Conservation (phyloP, 2,797 vertebrate genomes). For the Sternotherus odoratus region DNA sequence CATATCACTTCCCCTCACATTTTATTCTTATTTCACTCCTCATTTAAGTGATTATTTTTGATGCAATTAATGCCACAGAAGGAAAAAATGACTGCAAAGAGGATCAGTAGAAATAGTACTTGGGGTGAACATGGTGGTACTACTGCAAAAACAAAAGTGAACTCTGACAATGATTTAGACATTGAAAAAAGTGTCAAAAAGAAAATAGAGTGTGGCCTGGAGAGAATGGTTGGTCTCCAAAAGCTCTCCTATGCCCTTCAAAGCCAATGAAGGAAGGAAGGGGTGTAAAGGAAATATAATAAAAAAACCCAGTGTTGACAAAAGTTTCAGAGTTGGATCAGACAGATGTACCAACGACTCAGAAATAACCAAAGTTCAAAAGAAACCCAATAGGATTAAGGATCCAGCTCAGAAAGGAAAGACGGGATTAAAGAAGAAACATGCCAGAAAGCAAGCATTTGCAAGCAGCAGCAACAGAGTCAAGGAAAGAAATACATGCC, state of each 20-base stretch:
- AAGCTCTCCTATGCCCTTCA: slow-evolving; percentile 59
- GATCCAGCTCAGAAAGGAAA: slow-evolving; percentile 77
- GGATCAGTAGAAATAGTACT: background rate
- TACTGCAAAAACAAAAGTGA: background rate
- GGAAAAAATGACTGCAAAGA: background rate
- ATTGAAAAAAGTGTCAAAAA: background rate
- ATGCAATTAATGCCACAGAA: background rate
- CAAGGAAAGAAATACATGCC: slow-evolving; percentile 74
- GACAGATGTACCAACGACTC: slow-evolving; percentile 66
- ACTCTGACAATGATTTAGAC: background rate
- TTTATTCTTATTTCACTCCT: background rate
- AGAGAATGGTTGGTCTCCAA: slow-evolving; percentile 53
- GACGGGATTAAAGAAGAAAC: slow-evolving; percentile 79
- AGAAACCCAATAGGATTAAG: slow-evolving; percentile 79
- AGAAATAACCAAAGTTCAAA: slow-evolving; percentile 77
- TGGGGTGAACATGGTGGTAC: background rate
- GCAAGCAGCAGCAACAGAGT: slow-evolving; percentile 79
- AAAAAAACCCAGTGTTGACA: slow-evolving; percentile 72
- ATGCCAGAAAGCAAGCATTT: slow-evolving; percentile 80
- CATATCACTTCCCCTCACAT: background rate
- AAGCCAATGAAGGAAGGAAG: slow-evolving; percentile 67
- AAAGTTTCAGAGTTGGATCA: slow-evolving; percentile 67
- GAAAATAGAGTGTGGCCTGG: background rate
- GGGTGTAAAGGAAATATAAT: slow-evolving; percentile 41
- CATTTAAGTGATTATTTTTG: background rate